Percentiles rank a stretch among this genome's conserved stretches.
Evolutionary conservation across 2,888 invertebrate species (phyloP).

Genomic region (Tetrapedia diversipes): DNA sequence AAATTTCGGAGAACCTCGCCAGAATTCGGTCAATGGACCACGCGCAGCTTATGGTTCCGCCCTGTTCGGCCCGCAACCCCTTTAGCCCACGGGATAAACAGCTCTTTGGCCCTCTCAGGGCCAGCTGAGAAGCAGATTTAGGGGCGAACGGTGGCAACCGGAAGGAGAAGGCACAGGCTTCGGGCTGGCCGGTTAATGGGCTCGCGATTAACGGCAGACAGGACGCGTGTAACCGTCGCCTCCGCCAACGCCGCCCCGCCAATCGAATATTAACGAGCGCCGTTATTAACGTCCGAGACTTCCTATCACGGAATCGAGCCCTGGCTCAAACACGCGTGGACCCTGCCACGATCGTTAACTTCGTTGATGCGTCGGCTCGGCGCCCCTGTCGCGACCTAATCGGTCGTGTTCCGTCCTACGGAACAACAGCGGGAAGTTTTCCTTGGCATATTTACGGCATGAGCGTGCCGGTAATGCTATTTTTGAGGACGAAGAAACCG

Average conservation of each 20-base stretch:
- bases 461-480: too few relatives aligned
- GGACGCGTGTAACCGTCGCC: conserved; percentile 67
- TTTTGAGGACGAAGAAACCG: too few relatives aligned
- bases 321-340: conserved; percentile 24
- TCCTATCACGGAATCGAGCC: conserved; percentile 50
- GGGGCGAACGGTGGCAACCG: background rate
- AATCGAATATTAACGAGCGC: conserved; percentile 75
- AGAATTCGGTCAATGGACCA: too few relatives aligned
- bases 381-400: conserved; percentile 6
- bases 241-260: too few relatives aligned
- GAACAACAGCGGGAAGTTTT: too few relatives aligned
- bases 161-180: conserved; percentile 48
- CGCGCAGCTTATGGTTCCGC: too few relatives aligned
- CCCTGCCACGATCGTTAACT: conserved; percentile 21
- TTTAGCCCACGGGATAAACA: conserved; percentile 22
- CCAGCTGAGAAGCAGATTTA: background rate
- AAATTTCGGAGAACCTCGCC: too few relatives aligned
- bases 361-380: conserved; percentile 19
- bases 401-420: too few relatives aligned
- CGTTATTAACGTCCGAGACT: conserved; percentile 70
- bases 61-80: too few relatives aligned
- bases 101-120: conserved; percentile 42
- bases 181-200: conserved; percentile 65
- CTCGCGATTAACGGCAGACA: conserved; percentile 67
- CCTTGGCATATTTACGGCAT: too few relatives aligned